These are phyloP conservation scores for Mythimna impura DNA, from an alignment of 2,888 invertebrate species.

Conservation along the genomic window DNA sequence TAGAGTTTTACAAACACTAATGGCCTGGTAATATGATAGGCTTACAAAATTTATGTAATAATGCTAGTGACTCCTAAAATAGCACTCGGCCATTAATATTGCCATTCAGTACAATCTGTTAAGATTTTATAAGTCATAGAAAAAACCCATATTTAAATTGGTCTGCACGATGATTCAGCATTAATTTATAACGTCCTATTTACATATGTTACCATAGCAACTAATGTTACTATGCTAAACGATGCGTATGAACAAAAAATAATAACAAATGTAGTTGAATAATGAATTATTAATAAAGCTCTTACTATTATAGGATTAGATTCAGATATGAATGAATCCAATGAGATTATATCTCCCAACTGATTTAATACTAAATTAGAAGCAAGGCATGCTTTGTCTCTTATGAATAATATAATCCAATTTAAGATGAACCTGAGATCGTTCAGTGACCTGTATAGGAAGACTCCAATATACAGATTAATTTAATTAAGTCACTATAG, in stretches of 20 bases:
- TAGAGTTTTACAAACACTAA: neutral
- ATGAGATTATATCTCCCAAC: conserved; percentile 43
- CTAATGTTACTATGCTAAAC: conserved; percentile 21
- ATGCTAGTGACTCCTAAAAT: conserved; percentile 20
- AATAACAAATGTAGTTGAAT: conserved; percentile 55
- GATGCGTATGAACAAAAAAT: conserved; percentile 47
- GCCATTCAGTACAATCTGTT: conserved; percentile 7
- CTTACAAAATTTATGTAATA: conserved; percentile 21
- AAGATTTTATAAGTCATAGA: neutral
- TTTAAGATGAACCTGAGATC: conserved; percentile 34
- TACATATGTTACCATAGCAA: conserved; percentile 36
- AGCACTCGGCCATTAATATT: conserved; percentile 26
- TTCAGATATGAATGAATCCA: conserved; percentile 48
- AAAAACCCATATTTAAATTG: conserved; percentile 12
- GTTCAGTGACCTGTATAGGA: conserved; percentile 59
- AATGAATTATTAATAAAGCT: conserved; percentile 55
- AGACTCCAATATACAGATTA: conserved; percentile 1
- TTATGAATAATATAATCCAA: conserved; percentile 43
- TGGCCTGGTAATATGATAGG: neutral
- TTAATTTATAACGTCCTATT: conserved; percentile 1
- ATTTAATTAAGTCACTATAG: conserved; percentile 8
- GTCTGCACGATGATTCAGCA: conserved; percentile 24
- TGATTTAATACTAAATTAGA: conserved; percentile 60
- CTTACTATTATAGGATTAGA: conserved; percentile 34
- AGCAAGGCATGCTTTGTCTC: conserved; percentile 25